Evolutionary conservation across 2,888 invertebrate genomes (phyloP).

Genomic region (Bugulina stolonifera): DNA sequence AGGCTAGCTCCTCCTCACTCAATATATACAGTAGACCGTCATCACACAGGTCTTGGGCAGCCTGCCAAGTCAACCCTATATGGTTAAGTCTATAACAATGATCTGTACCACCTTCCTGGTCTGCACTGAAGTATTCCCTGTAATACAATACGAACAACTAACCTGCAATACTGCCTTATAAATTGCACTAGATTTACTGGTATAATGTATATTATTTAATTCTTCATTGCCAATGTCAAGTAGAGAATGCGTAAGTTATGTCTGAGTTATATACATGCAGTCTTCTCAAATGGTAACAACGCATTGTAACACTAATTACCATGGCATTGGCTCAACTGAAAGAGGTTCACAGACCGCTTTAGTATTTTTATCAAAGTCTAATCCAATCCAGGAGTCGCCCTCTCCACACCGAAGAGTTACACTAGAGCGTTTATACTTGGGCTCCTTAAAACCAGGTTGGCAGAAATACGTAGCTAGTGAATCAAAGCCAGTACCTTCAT

Average conservation of each 20-base stretch:
- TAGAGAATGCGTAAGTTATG: too few species aligned
- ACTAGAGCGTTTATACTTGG: not conserved
- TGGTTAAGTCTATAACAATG: conserved; percentile 24
- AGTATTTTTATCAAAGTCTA: conserved; percentile 17
- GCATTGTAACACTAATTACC: too few species aligned
- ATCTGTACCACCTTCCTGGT: not conserved
- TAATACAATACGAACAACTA: too few species aligned
- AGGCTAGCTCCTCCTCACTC: not conserved
- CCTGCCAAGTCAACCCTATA: not conserved
- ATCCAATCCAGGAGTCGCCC: not conserved
- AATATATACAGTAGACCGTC: not conserved
- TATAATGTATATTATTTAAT: too few species aligned
- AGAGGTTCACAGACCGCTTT: conserved; percentile 17
- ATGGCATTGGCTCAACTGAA: not conserved
- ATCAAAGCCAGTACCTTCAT: not conserved
- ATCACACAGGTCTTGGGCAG: not conserved
- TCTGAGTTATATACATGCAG: too few species aligned
- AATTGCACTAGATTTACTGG: too few species aligned
- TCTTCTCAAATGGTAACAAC: too few species aligned
- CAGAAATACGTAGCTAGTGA: not conserved
- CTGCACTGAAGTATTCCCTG: not conserved
- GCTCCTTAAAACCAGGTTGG: conserved; percentile 9
- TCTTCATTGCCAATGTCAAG: too few species aligned
- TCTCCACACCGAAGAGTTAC: conserved; percentile 8
- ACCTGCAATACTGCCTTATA: too few species aligned